Evolutionary conservation across 2,888 invertebrate genomes (phyloP).

Genomic region (Myopa testacea): DNA sequence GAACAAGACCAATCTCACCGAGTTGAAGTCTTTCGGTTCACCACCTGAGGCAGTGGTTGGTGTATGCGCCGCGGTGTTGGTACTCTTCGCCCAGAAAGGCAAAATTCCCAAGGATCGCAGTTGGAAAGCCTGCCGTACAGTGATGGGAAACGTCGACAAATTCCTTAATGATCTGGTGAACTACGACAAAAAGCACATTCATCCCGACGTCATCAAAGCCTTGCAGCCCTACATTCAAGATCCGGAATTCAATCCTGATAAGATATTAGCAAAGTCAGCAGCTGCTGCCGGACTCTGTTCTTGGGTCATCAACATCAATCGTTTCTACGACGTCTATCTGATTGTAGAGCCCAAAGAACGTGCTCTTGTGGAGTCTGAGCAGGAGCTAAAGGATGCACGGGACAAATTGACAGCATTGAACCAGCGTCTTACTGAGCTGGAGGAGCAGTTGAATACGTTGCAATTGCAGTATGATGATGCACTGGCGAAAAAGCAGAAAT

Average conservation of each 20-base stretch:
- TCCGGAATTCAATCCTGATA: conserved; percentile 86
- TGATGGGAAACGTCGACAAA: conserved; percentile 92
- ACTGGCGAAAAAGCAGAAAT: conserved; percentile 86
- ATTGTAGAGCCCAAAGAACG: conserved; percentile 92
- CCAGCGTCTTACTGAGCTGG: conserved; percentile 75
- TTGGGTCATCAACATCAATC: conserved; percentile 93
- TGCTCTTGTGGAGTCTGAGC: conserved; percentile 87
- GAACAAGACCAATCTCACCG: conserved; percentile 93
- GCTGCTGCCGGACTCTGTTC: conserved; percentile 94
- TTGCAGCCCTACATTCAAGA: conserved; percentile 71
- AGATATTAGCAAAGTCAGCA: conserved; percentile 85
- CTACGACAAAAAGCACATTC: conserved; percentile 95
- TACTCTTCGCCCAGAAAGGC: conserved; percentile 82
- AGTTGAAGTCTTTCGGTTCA: conserved; percentile 92
- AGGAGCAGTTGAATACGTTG: conserved; percentile 80
- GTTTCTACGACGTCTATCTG: conserved; percentile 89
- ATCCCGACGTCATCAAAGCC: conserved; percentile 87
- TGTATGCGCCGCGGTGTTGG: conserved; percentile 88
- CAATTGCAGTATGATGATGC: conserved; percentile 89
- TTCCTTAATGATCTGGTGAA: conserved; percentile 85
- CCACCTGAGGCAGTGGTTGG: conserved; percentile 90
- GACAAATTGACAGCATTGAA: conserved; percentile 84
- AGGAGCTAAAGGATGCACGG: conserved; percentile 84
- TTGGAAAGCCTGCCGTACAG: conserved; percentile 90
- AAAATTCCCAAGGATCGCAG: conserved; percentile 91